Evolutionary conservation across 2,888 invertebrate species (phyloP).

Genomic region (Lasioglossum lativentre): DNA sequence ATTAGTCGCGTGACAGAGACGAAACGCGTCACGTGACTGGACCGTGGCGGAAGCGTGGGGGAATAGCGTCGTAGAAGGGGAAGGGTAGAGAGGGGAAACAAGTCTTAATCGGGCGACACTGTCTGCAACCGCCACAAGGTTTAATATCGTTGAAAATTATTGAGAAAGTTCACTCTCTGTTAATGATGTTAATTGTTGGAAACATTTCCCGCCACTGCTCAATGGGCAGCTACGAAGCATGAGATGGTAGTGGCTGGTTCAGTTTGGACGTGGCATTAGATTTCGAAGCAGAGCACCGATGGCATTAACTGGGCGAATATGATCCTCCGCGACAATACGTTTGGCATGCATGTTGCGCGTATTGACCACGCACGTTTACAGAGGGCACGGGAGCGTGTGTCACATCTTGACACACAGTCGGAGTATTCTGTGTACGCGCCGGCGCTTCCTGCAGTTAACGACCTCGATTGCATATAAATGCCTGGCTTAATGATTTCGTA

Average conservation of each 20-base stretch:
- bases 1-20: too few relatives aligned
- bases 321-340: constrained; percentile 4
- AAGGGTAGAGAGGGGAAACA: too few relatives aligned
- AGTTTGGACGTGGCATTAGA: not conserved
- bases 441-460: constrained; percentile 83
- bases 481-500: constrained; percentile 78
- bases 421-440: constrained; percentile 63
- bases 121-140: too few relatives aligned
- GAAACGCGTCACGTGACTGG: too few relatives aligned
- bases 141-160: too few relatives aligned
- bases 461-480: constrained; percentile 82
- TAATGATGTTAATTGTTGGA: too few relatives aligned
- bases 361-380: not conserved
- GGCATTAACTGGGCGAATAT: constrained; percentile 6
- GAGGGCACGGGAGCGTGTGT: constrained; percentile 45
- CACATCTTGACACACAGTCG: constrained; percentile 52
- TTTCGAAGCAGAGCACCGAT: not conserved
- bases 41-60: too few relatives aligned
- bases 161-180: too few relatives aligned
- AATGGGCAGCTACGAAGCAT: too few relatives aligned
- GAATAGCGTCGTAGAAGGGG: too few relatives aligned
- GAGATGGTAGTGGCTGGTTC: not conserved
- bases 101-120: too few relatives aligned
- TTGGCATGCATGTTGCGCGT: constrained; percentile 32
- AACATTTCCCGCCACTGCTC: too few relatives aligned